Base-by-base conservation (phyloP, 2,888 invertebrate species). In the Myopa testacea region DNA sequence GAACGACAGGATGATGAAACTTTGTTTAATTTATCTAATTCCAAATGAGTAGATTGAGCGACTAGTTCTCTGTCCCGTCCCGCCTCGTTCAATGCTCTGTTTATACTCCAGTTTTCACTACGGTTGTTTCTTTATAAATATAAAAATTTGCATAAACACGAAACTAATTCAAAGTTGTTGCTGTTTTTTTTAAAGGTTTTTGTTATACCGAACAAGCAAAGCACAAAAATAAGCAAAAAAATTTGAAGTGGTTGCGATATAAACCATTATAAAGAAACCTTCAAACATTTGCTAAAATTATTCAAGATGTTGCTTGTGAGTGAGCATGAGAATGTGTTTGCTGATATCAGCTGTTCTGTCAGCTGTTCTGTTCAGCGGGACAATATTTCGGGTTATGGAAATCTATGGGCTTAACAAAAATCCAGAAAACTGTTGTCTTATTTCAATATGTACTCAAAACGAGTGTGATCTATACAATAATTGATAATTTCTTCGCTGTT, bases 1-100 rank as follows among this genome's bases (percentile, higher is more conserved):
- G 4, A 37, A 26, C 63, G 14, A 37, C 37, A 26, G 45, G 45
- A 45, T 45, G 45, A n/a, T 16, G 6, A 34, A 5, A 68, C n/a
- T 14, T 72, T 72, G 34, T 38, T 55, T 58, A 72, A 72, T 72
- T 72, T 38, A 72, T 72, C 40, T 8, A 38, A 40, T 72, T 72
- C 60, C 71, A 72, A 58, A 19, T 72, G 71, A 60, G 71, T 72
- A 60, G 37, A 38, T 72, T 8, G 45, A 45, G 45, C 45, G 45
- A 8, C 45, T 45, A 10, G 45, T 45, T 45, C 45, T 10, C 45
- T 8, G 58, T n/a, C 68, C 19, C 19, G 10, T n/a, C n/a, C 26
- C 45, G 45, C 1, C 45, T 45, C 45, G 10, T 45, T 10, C n/a
- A 45, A 12, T 38, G 4, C 37, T 70, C 58, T 71, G 34, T 71